phyloP scores from a whole-genome alignment of 2,797 vertebrate species.

The Fistularia commersonii region DNA sequence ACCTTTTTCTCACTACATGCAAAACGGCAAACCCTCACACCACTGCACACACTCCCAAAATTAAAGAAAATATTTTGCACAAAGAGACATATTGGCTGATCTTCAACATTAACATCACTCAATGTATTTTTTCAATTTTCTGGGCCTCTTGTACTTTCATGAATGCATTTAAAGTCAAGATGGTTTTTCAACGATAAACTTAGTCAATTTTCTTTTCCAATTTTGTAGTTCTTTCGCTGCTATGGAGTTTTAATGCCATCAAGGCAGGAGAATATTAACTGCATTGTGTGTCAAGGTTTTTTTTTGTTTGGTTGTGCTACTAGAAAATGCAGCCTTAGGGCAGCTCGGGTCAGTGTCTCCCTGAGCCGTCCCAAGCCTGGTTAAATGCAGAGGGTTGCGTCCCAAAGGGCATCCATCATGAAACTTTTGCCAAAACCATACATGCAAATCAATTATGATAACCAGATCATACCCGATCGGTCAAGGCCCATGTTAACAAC shows the following conservation, averaged over 20 bases:
- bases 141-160: slow-evolving; percentile 1
- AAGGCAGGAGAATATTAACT: slow-evolving; percentile 13
- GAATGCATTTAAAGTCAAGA: slow-evolving; percentile 26
- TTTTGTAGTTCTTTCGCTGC: slow-evolving; percentile 16
- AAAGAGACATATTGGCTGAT: neutral
- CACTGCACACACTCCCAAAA: neutral
- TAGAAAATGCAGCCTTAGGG: too few relatives aligned
- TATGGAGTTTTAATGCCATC: slow-evolving; percentile 29
- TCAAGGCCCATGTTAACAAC: too few relatives aligned
- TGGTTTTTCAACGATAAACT: slow-evolving; percentile 14
- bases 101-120: slow-evolving; percentile 9
- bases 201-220: slow-evolving; percentile 22
- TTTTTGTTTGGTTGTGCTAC: slow-evolving; percentile 19
- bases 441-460: too few relatives aligned
- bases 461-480: too few relatives aligned
- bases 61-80: neutral
- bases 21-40: too few relatives aligned
- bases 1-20: too few relatives aligned
- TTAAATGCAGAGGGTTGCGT: too few relatives aligned
- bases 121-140: neutral
- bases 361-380: too few relatives aligned
- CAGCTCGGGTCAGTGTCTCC: too few relatives aligned
- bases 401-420: too few relatives aligned
- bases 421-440: too few relatives aligned
- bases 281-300: slow-evolving; percentile 5